phyloP scores from a whole-genome alignment of 2,113 vertebrate species.

The Charadrius vociferus region DNA sequence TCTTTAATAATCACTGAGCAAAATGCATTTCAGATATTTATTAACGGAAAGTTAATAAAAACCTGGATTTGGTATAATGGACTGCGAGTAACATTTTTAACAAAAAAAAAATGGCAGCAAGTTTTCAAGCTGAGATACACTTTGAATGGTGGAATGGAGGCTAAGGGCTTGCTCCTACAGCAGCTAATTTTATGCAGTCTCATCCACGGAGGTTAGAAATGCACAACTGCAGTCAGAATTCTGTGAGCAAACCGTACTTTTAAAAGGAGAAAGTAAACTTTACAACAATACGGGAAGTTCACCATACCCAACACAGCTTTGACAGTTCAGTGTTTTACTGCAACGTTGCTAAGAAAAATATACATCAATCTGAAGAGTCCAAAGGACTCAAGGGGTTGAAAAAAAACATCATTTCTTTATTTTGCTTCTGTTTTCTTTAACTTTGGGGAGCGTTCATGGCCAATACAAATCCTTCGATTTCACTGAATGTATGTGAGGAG shows the following conservation, averaged over 20 bases:
- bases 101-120: not conserved
- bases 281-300: not conserved
- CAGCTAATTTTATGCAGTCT: not conserved
- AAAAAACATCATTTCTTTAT: not conserved
- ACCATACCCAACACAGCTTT: not conserved
- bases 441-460: not conserved
- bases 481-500: not conserved
- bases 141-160: not conserved
- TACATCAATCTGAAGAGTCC: not conserved
- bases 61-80: not conserved
- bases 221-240: not conserved
- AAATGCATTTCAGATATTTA: not conserved
- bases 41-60: not conserved
- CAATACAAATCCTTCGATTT: not conserved
- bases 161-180: not conserved
- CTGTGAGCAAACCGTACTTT: not conserved
- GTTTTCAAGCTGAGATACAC: not conserved
- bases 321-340: constrained; percentile 10
- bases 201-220: not conserved
- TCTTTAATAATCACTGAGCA: not conserved
- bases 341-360: not conserved
- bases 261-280: not conserved
- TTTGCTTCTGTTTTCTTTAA: not conserved
- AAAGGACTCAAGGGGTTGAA: not conserved
- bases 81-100: not conserved